Evolutionary conservation across 1,140 invertebrate genomes (phyloP), one percentile per base, ranked within the genome.

Genomic region (Pachypeltis micranthus): DNA sequence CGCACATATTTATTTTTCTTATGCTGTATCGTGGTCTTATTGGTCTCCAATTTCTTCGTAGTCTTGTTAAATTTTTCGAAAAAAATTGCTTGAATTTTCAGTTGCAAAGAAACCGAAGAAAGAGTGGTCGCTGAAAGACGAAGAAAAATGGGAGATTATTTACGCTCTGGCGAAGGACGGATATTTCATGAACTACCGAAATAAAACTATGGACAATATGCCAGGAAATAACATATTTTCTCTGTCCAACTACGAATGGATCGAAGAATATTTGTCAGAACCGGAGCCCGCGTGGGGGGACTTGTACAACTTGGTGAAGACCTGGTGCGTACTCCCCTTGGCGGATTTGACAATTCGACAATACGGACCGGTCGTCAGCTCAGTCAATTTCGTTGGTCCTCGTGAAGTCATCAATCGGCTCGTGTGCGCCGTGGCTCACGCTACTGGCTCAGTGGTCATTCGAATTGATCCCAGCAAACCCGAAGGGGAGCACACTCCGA

Each of bases 71-170:
- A n/a, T n/a, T n/a, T n/a, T n/a, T n/a, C n/a, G n/a, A n/a, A n/a
- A n/a, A n/a, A n/a, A n/a, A 39, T 39, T 7, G 34, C 34, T 39
- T 39, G 7, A 39, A 10, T n/a, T n/a, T 39, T 4, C 47, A 51
- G 47, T 10, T 16, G 19, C 23, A 21, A 51, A 51, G 19, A 51
- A 51, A 21, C 47, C 47, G 47, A 51, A 51, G 21, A 51, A 51
- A 51, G 47, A 51, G 23, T 51, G 47, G 47, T 10, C 47, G 7
- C 19, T 51, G 47, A 21, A 4, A 16, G 47, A 51, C 10, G 12
- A 14, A 4, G 47, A 51, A 51, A 51, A 51, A 51, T 51, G 47
- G 47, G 47, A 51, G 12, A 51, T 51, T 51, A 21, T 51, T 51
- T 51, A 10, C 47, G 10, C 47, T 10, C 23, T 51, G 47, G 47